phyloP scores from a whole-genome alignment of 2,888 invertebrate genomes.

The Ormyrus labotus region DNA sequence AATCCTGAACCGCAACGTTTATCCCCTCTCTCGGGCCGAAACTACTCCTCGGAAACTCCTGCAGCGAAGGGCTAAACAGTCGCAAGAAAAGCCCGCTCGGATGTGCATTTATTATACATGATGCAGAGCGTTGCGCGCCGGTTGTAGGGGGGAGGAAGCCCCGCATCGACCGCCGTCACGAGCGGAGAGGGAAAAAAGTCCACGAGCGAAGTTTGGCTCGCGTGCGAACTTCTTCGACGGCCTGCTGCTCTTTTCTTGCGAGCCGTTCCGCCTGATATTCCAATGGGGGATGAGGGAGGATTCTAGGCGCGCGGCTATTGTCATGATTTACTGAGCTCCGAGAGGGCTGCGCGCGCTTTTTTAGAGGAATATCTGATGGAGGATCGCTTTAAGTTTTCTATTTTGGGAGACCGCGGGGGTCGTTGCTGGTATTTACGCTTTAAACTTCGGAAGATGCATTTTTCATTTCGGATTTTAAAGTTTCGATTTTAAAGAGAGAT shows the following conservation, averaged over 20 bases:
- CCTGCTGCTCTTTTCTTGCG: constrained; percentile 13
- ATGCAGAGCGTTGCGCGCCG: neutral
- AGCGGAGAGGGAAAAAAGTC: constrained; percentile 22
- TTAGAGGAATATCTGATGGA: constrained; percentile 10
- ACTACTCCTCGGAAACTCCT: too few relatives aligned
- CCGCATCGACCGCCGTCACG: constrained; percentile 16
- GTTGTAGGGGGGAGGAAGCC: neutral
- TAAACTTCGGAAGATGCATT: neutral
- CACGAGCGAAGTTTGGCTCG: constrained; percentile 36
- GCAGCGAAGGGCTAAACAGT: too few relatives aligned
- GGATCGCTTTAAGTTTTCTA: constrained; percentile 14
- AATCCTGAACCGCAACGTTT: neutral
- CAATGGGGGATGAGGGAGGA: neutral
- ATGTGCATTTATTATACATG: constrained; percentile 41
- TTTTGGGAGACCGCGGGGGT: neutral
- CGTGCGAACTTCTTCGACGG: neutral
- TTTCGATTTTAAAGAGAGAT: neutral
- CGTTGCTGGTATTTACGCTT: neutral
- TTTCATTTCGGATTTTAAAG: neutral
- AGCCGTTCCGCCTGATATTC: neutral
- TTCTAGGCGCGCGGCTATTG: constrained; percentile 29
- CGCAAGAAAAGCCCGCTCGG: constrained; percentile 19
- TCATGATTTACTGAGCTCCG: constrained; percentile 45
- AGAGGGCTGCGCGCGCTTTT: constrained; percentile 16
- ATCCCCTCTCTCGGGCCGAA: neutral